These are phyloP conservation scores for Diplolepis rosae DNA, from an alignment of 2,888 invertebrate genomes.

Conservation along the genomic window DNA sequence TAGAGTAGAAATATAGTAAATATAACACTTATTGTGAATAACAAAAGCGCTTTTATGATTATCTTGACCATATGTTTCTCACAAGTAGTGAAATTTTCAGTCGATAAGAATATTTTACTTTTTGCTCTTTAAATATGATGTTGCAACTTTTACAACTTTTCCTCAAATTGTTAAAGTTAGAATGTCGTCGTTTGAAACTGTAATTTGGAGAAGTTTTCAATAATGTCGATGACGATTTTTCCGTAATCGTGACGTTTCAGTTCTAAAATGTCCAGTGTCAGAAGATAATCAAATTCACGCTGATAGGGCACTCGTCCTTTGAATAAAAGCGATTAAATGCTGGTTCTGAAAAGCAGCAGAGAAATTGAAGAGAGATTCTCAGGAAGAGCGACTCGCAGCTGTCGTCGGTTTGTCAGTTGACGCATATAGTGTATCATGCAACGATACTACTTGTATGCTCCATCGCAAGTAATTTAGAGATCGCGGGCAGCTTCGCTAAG, in stretches of 20 bases:
- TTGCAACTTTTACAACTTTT: too few relatives aligned
- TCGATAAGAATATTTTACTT: too few relatives aligned
- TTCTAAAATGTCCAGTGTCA: slow-evolving; percentile 28
- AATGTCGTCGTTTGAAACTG: too few relatives aligned
- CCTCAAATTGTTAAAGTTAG: too few relatives aligned
- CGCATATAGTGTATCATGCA: slow-evolving; percentile 37
- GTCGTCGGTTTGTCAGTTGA: slow-evolving; percentile 46
- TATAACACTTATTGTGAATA: too few relatives aligned
- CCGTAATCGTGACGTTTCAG: slow-evolving; percentile 29
- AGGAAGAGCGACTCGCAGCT: slow-evolving; percentile 39
- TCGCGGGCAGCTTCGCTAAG: slow-evolving; percentile 34
- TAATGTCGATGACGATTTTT: slow-evolving; percentile 11
- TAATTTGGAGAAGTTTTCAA: not conserved
- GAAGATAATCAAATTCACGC: slow-evolving; percentile 7
- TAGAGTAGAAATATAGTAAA: too few relatives aligned
- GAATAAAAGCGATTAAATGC: slow-evolving; percentile 18
- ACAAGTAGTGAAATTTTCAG: too few relatives aligned
- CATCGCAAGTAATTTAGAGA: slow-evolving; percentile 43
- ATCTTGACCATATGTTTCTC: too few relatives aligned
- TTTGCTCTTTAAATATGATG: too few relatives aligned
- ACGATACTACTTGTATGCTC: slow-evolving; percentile 33
- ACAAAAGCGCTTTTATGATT: too few relatives aligned
- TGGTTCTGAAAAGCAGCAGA: not conserved
- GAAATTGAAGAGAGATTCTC: not conserved
- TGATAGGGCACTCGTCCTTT: not conserved